phyloP scores from a whole-genome alignment of 2,888 invertebrate species.

The Cetonia aurata region DNA sequence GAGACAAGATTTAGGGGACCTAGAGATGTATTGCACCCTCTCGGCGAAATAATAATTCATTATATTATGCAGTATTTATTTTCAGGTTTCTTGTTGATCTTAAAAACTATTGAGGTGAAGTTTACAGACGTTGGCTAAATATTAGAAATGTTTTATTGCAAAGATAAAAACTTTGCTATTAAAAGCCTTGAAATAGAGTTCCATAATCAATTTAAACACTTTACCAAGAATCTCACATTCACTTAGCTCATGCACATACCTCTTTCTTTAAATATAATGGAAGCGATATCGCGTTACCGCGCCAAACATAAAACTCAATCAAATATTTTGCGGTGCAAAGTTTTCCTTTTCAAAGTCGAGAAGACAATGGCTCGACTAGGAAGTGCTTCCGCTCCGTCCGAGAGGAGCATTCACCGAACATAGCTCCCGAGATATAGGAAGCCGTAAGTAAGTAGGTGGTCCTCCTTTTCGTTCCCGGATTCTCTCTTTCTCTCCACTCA shows the following conservation, averaged over 20 bases:
- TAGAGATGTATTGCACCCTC: no score
- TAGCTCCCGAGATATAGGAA: constrained; percentile 33
- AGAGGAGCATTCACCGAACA: constrained; percentile 28
- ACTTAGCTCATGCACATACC: constrained; percentile 4
- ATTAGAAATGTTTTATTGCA: no score
- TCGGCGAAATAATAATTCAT: no score
- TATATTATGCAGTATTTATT: no score
- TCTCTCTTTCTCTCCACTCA: constrained; percentile 5
- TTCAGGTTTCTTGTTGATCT: no score
- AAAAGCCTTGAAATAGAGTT: no score
- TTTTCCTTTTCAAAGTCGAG: constrained; percentile 30
- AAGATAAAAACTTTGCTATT: no score
- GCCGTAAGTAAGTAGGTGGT: constrained; percentile 27
- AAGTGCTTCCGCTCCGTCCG: constrained; percentile 22
- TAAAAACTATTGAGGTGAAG: no score
- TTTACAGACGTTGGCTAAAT: no score
- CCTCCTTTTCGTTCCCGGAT: constrained; percentile 1
- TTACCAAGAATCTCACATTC: background rate
- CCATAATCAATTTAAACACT: no score
- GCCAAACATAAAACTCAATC: constrained; percentile 35
- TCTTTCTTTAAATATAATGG: constrained; percentile 26
- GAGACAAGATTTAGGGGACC: no score
- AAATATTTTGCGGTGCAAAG: constrained; percentile 38
- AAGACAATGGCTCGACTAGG: constrained; percentile 25
- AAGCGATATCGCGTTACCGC: constrained; percentile 25